Evolutionary conservation across 2,797 vertebrate species (phyloP).

Genomic region (Mormyrops boulengeri): DNA sequence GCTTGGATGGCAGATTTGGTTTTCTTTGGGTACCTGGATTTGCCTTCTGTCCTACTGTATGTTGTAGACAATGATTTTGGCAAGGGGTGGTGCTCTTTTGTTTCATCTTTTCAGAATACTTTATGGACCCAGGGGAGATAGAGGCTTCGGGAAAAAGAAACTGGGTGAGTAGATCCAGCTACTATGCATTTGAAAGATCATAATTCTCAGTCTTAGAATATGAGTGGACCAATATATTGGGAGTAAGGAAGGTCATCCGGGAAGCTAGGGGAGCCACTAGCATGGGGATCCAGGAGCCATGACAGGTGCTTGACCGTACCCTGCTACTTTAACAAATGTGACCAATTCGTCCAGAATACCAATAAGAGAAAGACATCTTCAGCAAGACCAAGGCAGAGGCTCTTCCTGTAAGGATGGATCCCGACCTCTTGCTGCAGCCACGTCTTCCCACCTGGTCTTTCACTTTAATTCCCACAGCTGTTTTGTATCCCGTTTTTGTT

Average conservation of each 20-base stretch:
- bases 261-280: neutral
- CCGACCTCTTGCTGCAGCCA: neutral
- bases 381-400: neutral
- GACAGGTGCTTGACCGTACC: neutral
- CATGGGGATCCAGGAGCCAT: neutral
- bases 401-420: neutral
- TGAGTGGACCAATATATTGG: neutral
- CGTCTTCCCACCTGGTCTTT: neutral
- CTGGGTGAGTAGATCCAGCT: neutral
- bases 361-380: neutral
- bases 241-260: neutral
- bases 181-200: neutral
- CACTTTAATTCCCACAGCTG: neutral
- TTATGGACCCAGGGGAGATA: neutral
- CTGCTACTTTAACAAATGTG: neutral
- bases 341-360: neutral
- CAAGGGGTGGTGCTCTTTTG: neutral
- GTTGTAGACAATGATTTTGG: neutral
- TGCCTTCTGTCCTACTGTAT: neutral
- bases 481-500: neutral
- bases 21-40: neutral
- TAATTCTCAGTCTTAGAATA: neutral
- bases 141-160: neutral
- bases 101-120: neutral
- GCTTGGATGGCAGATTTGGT: neutral